Base-by-base conservation (phyloP, 2,888 invertebrate genomes). In the Hoplodrina blanda region DNA sequence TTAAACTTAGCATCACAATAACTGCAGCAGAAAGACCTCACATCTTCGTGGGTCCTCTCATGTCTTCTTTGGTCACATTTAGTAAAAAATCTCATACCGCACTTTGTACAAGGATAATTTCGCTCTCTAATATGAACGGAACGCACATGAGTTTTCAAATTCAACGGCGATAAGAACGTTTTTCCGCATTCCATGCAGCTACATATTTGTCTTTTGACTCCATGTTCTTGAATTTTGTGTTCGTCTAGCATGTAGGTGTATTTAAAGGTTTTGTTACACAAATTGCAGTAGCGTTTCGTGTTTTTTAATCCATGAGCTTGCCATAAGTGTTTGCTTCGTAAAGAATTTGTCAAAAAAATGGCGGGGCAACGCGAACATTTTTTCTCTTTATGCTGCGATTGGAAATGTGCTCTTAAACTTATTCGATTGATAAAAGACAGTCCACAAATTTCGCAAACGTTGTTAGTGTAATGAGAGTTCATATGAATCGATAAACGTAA, bases 391-490 rank as follows among this genome's bases (percentile, higher is more conserved):
- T 93, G 92, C 20, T 87, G 69, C 0, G 84, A 72, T 8, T 82
- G 78, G 0, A 91, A 78, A 20, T 93, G 93, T 10, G 82, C 76
- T 1, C 90, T 75, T 3, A 93, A 68, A 49, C 90, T 89, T 0
- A 84, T 11, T 0, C 90, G 77, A 49, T 91, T 92, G 0, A 89
- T 90, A 65, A 87, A 92, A 0, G 88, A 87, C 0, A 76, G 64
- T 0, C 91, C 92, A 52, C 92, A 92, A 0, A 79, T 85, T 8
- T 92, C 92, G 6, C 92, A 92, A 0, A 92, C 88, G 52, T 92
- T 88, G 53, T 89, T 87, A 0, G 79, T 85, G 8, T 86, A 91
- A 68, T 92, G 92, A 0, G 65, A 71, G 44, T 92, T 90, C 92
- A 92, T 92, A 41, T 92, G 92, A 4, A 88, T 84, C 0, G 87